Percentiles rank a stretch among this genome's conserved stretches.
phyloP scores from a whole-genome alignment of 2,888 invertebrate genomes.

The Pemphredon lugubris region DNA sequence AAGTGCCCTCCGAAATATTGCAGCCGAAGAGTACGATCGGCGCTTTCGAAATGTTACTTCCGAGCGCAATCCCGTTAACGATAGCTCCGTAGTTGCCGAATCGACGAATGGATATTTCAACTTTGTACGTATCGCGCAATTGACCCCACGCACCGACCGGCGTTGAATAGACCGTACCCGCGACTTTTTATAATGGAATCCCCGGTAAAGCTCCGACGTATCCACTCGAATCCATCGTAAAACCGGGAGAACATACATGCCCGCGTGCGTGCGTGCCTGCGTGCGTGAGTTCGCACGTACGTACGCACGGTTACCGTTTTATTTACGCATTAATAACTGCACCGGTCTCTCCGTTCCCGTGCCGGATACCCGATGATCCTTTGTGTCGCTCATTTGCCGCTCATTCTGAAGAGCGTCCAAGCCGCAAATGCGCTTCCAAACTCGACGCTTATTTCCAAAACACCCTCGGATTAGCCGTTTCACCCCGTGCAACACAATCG shows the following conservation, averaged over 20 bases:
- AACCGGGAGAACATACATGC: conserved; percentile 22
- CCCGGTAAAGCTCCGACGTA: conserved; percentile 24
- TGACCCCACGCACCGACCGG: conserved; percentile 32
- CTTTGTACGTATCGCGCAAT: conserved; percentile 25
- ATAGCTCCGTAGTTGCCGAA: conserved; percentile 24
- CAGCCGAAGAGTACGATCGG: too few relatives aligned
- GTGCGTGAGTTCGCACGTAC: too few relatives aligned
- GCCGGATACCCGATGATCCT: conserved; percentile 14
- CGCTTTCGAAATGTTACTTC: conserved; percentile 17
- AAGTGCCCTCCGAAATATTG: too few relatives aligned
- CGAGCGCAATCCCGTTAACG: conserved; percentile 22
- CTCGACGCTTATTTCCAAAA: conserved; percentile 67
- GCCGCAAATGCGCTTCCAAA: conserved; percentile 7
- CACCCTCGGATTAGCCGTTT: conserved; percentile 63
- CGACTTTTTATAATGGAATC: conserved; percentile 26
- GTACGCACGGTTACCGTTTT: conserved; percentile 25
- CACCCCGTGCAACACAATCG: conserved; percentile 47
- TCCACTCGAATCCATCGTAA: conserved; percentile 21
- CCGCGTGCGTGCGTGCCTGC: conserved; percentile 14
- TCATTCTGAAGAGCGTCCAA: not conserved
- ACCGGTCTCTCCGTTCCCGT: not conserved
- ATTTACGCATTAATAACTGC: conserved; percentile 7
- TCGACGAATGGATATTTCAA: conserved; percentile 39
- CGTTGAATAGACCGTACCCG: conserved; percentile 29
- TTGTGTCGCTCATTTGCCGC: conserved; percentile 9